Conservation (phyloP, 2,797 vertebrate species). For the Poeciliopsis turneri region DNA sequence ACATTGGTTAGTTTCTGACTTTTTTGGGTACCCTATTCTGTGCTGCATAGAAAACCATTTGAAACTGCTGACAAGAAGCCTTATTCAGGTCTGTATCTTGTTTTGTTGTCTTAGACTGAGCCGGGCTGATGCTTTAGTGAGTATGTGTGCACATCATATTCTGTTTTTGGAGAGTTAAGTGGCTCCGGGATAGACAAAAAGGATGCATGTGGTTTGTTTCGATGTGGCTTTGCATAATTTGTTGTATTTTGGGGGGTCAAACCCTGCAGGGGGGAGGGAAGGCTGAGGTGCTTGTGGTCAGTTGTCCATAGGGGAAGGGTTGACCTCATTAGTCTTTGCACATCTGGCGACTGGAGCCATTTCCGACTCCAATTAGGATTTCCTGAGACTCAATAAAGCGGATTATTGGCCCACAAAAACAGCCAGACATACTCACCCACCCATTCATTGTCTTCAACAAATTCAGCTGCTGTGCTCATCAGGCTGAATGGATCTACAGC, state of each 20-base stretch:
- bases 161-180: conserved; percentile 21
- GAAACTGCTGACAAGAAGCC: conserved; percentile 20
- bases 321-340: conserved; percentile 70
- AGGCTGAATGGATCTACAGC: conserved; percentile 53
- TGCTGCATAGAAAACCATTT: background rate
- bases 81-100: conserved; percentile 21
- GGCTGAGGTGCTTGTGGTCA: conserved; percentile 57
- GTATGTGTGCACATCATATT: conserved; percentile 4
- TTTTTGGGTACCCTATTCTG: background rate
- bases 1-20: background rate
- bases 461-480: conserved; percentile 68
- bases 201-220: conserved; percentile 17
- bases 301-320: conserved; percentile 56
- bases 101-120: conserved; percentile 40
- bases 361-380: conserved; percentile 81
- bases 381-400: conserved; percentile 81
- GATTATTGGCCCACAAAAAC: conserved; percentile 76
- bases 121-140: conserved; percentile 31
- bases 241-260: conserved; percentile 40
- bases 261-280: conserved; percentile 41
- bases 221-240: conserved; percentile 26
- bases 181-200: conserved; percentile 10
- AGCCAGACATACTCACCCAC: conserved; percentile 63
- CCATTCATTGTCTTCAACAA: conserved; percentile 62
- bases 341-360: conserved; percentile 76